Evolutionary conservation across 2,888 invertebrate genomes (phyloP).

Genomic region (Malthinus seriepunctatus): DNA sequence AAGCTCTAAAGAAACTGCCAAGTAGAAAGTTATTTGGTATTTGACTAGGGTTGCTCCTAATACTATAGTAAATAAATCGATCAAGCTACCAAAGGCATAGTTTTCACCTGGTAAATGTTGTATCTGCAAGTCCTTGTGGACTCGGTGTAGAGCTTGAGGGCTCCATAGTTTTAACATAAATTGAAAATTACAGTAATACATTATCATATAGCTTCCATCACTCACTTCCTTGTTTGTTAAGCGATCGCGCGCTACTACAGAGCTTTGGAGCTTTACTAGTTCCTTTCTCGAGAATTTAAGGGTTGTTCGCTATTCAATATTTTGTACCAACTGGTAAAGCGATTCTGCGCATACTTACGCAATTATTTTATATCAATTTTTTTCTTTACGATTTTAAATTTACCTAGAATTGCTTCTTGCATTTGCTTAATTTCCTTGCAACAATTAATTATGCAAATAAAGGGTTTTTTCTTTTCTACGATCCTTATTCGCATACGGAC

Average conservation of each 20-base stretch:
- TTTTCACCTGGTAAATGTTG: slow-evolving; percentile 52
- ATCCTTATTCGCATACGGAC: too few species aligned
- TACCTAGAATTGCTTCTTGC: too few species aligned
- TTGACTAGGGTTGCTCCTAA: too few species aligned
- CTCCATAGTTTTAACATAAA: slow-evolving; percentile 46
- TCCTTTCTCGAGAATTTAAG: slow-evolving; percentile 31
- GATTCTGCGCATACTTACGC: slow-evolving; percentile 38
- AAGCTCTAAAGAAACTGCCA: too few species aligned
- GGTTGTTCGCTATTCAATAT: slow-evolving; percentile 41
- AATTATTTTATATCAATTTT: slow-evolving; percentile 33
- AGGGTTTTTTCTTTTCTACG: too few species aligned
- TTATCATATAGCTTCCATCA: slow-evolving; percentile 32
- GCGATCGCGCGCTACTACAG: slow-evolving; percentile 30
- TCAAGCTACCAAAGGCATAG: slow-evolving; percentile 28
- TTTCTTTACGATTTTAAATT: neutral
- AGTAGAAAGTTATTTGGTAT: too few species aligned
- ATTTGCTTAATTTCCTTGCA: too few species aligned
- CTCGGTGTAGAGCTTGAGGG: slow-evolving; percentile 53
- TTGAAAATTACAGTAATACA: slow-evolving; percentile 28
- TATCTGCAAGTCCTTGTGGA: slow-evolving; percentile 50
- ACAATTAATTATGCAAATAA: too few species aligned
- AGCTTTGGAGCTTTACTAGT: slow-evolving; percentile 16
- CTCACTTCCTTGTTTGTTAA: slow-evolving; percentile 23
- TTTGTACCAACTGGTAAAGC: slow-evolving; percentile 33
- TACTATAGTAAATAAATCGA: slow-evolving; percentile 32